Percentiles rank a stretch among this genome's conserved stretches.
Conservation (phyloP, 2,113 vertebrate species). For the Bos taurus region ARS-UCD2.0 NC_037356.1:28108501-28109000, state of each 20-base stretch:
- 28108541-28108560: background rate
- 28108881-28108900: slow-evolving; percentile 35
- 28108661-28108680: background rate
- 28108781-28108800: slow-evolving; percentile 82
- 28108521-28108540: slow-evolving; percentile 79
- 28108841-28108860: slow-evolving; percentile 93
- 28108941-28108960: background rate
- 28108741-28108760: background rate
- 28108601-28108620: background rate
- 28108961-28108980: background rate
- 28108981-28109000: background rate
- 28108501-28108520: slow-evolving; percentile 86
- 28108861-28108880: slow-evolving; percentile 90
- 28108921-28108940: background rate
- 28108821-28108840: slow-evolving; percentile 91
- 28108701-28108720: background rate
- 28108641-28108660: background rate
- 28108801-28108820: slow-evolving; percentile 92
- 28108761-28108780: slow-evolving; percentile 80
- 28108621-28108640: background rate
- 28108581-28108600: background rate
- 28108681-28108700: background rate
- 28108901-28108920: background rate
- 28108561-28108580: background rate
- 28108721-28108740: background rate